Percentiles rank a stretch among this genome's conserved stretches.
Conservation (phyloP, 2,888 invertebrate species). For the Rhodophaea formosa region DNA sequence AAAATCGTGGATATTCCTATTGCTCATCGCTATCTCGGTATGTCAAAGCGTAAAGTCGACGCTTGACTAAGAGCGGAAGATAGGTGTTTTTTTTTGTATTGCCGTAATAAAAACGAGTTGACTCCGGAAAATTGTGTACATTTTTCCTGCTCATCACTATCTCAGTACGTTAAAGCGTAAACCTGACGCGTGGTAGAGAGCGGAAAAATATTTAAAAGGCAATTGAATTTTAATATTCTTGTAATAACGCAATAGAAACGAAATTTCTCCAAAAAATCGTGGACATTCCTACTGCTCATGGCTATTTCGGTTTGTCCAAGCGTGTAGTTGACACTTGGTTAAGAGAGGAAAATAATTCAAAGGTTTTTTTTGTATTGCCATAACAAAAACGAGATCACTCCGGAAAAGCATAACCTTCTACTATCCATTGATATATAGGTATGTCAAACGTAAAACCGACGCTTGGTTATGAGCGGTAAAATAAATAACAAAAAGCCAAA, state of each 20-base stretch:
- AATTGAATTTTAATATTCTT: too few relatives aligned
- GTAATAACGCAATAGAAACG: too few relatives aligned
- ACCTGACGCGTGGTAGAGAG: too few relatives aligned
- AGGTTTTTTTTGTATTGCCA: not conserved
- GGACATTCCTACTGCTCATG: slow-evolving; percentile 13
- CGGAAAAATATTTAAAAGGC: too few relatives aligned
- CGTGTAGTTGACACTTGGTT: not conserved
- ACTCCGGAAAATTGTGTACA: not conserved
- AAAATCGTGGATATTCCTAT: slow-evolving; percentile 15
- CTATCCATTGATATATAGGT: slow-evolving; percentile 8
- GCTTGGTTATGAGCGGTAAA: not conserved
- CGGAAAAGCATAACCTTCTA: slow-evolving; percentile 11
- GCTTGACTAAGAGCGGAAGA: not conserved
- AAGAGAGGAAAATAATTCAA: not conserved
- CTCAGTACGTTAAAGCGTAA: too few relatives aligned
- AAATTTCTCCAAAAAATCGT: too few relatives aligned
- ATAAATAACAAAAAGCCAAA: too few relatives aligned
- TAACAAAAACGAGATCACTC: slow-evolving; percentile 14
- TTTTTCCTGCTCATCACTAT: too few relatives aligned
- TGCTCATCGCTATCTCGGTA: slow-evolving; percentile 14
- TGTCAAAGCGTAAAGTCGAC: slow-evolving; percentile 10
- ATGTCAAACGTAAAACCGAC: slow-evolving; percentile 10
- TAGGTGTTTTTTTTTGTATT: too few relatives aligned
- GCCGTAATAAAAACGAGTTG: slow-evolving; percentile 11
- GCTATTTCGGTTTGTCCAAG: slow-evolving; percentile 15